A percentile compares a stretch with the other conserved stretches of the same genome.
These are phyloP conservation scores for Esox lucius DNA, from an alignment of 2,797 vertebrate genomes.

Conservation along the genomic window DNA sequence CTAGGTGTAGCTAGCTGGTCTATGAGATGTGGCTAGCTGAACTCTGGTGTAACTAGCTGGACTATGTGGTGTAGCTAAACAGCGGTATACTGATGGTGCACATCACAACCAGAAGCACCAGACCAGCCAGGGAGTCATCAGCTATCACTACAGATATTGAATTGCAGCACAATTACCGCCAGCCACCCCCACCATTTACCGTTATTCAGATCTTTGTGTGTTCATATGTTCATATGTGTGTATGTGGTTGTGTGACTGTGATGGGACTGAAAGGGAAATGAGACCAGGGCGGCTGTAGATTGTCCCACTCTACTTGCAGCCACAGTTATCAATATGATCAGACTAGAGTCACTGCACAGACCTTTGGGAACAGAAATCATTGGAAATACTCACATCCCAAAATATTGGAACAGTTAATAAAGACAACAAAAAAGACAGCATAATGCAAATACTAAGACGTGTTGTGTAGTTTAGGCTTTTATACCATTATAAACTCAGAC, in stretches of 20 bases:
- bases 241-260: background rate
- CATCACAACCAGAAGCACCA: background rate
- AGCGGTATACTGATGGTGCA: background rate
- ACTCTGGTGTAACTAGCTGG: background rate
- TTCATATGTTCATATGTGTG: slow-evolving; percentile 1
- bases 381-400: too few relatives aligned
- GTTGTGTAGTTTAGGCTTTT: too few relatives aligned
- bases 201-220: background rate
- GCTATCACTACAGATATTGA: background rate
- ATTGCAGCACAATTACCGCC: background rate
- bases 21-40: background rate
- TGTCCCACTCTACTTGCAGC: too few relatives aligned
- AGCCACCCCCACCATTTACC: background rate
- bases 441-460: too few relatives aligned
- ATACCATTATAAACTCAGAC: too few relatives aligned
- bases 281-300: too few relatives aligned
- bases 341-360: too few relatives aligned
- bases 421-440: too few relatives aligned
- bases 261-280: too few relatives aligned
- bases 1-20: background rate
- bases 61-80: background rate
- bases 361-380: too few relatives aligned
- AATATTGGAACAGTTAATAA: too few relatives aligned
- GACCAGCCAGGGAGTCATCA: background rate
- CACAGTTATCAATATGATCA: too few relatives aligned